A percentile compares a stretch with the other conserved stretches of the same genome.
Conservation (phyloP, 2,113 vertebrate genomes). For the Reinhardtius hippoglossoides region DNA sequence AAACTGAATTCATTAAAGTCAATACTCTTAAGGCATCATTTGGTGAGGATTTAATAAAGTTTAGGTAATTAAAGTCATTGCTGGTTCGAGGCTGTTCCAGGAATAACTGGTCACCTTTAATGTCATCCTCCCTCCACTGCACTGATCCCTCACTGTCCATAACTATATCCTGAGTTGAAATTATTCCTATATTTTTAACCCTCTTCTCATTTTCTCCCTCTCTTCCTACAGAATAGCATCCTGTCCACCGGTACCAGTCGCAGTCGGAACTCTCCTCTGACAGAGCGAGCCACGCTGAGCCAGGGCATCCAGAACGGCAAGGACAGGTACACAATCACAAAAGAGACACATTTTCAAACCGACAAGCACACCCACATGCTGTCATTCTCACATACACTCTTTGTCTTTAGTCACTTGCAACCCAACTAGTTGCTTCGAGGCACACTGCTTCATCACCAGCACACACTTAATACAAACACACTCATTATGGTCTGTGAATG, state of each 20-base stretch:
- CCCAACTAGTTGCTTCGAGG: conserved; percentile 22
- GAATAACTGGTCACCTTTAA: neutral
- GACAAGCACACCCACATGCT: conserved; percentile 14
- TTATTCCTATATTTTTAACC: conserved; percentile 62
- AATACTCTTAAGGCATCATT: neutral
- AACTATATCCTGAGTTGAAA: conserved; percentile 8
- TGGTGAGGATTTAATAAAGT: conserved; percentile 4
- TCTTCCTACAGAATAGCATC: conserved; percentile 87
- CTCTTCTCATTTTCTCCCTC: neutral
- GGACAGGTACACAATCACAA: conserved; percentile 83
- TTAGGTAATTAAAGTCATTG: neutral
- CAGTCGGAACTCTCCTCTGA: conserved; percentile 90
- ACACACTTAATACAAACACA: conserved; percentile 39
- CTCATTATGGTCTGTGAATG: conserved; percentile 66
- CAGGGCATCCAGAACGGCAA: conserved; percentile 90
- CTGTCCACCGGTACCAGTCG: conserved; percentile 90
- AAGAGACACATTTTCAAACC: conserved; percentile 6
- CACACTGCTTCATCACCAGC: neutral
- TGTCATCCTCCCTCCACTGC: neutral
- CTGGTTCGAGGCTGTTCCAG: neutral
- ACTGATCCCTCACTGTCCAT: neutral
- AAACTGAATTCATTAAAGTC: neutral
- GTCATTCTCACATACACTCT: neutral
- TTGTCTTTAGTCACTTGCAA: neutral
- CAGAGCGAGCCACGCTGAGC: conserved; percentile 87